Conservation (phyloP, 2,888 invertebrate species). For the Atrina japonica region DNA sequence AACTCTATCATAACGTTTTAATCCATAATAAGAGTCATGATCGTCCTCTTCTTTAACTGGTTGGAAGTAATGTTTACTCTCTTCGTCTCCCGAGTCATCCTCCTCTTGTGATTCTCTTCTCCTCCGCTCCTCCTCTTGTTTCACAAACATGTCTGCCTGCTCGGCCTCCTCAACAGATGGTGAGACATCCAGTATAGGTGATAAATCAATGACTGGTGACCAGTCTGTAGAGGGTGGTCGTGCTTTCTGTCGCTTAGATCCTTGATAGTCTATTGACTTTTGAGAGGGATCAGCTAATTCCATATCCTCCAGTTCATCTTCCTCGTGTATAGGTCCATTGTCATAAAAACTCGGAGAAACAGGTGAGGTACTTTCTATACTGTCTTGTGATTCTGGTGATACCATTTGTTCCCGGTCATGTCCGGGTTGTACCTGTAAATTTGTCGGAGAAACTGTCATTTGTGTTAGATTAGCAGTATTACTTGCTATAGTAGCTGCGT, state of each 20-base stretch:
- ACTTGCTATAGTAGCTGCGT: conserved; percentile 79
- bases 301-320: conserved; percentile 65
- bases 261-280: conserved; percentile 78
- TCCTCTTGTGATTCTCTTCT: conserved; percentile 65
- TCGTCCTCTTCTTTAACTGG: conserved; percentile 49
- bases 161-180: conserved; percentile 81
- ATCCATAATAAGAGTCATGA: conserved; percentile 57
- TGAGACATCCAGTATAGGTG: conserved; percentile 81
- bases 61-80: conserved; percentile 45
- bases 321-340: conserved; percentile 61
- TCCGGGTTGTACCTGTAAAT: conserved; percentile 53
- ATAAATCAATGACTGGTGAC: conserved; percentile 81
- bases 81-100: conserved; percentile 55
- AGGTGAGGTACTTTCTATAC: conserved; percentile 64
- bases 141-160: conserved; percentile 77
- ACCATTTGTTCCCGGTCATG: conserved; percentile 46
- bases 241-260: conserved; percentile 76
- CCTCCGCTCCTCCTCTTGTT: conserved; percentile 71
- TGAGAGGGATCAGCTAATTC: conserved; percentile 76
- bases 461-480: conserved; percentile 79
- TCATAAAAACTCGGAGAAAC: conserved; percentile 74
- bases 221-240: conserved; percentile 79
- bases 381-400: conserved; percentile 64
- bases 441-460: conserved; percentile 78
- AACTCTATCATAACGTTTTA: conserved; percentile 74